Evolutionary conservation across 2,888 invertebrate genomes (phyloP).

Genomic region (Oscheius myriophilus): DNA sequence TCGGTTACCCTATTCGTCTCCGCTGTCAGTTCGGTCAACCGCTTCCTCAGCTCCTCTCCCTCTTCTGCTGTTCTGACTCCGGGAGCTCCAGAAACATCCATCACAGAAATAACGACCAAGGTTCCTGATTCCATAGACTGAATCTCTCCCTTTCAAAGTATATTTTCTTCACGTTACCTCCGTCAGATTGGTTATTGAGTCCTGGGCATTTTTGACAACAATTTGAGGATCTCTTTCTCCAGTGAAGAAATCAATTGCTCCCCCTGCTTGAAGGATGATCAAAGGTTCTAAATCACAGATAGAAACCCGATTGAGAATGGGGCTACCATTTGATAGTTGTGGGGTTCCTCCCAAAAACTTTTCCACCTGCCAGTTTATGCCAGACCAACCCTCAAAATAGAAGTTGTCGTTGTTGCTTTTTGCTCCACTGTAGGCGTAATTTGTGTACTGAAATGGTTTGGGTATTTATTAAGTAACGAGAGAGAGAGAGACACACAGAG

Average conservation of each 20-base stretch:
- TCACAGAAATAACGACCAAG: constrained; percentile 51
- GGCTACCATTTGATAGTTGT: constrained; percentile 10
- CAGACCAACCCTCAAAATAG: constrained; percentile 63
- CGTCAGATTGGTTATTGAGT: constrained; percentile 48
- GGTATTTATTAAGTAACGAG: neutral
- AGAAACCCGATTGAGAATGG: neutral
- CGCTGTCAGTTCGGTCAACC: constrained; percentile 46
- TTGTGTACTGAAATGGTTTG: constrained; percentile 49
- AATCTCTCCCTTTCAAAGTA: neutral
- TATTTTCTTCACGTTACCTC: constrained; percentile 28
- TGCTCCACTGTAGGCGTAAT: constrained; percentile 62
- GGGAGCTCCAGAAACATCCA: constrained; percentile 56
- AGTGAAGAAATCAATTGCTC: constrained; percentile 61
- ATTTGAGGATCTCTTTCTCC: constrained; percentile 51
- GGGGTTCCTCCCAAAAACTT: constrained; percentile 47
- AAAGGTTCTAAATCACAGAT: constrained; percentile 47
- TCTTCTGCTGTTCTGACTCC: constrained; percentile 59
- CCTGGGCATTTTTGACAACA: constrained; percentile 54
- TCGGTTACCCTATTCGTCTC: constrained; percentile 52
- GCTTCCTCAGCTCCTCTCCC: constrained; percentile 42
- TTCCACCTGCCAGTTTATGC: constrained; percentile 55
- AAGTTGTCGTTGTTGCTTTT: constrained; percentile 58
- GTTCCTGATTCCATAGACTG: constrained; percentile 55
- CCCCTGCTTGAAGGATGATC: constrained; percentile 59
- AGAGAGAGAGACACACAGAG: neutral